phyloP scores from a whole-genome alignment of 1,140 invertebrate species.

The Dendroctonus valens region DNA sequence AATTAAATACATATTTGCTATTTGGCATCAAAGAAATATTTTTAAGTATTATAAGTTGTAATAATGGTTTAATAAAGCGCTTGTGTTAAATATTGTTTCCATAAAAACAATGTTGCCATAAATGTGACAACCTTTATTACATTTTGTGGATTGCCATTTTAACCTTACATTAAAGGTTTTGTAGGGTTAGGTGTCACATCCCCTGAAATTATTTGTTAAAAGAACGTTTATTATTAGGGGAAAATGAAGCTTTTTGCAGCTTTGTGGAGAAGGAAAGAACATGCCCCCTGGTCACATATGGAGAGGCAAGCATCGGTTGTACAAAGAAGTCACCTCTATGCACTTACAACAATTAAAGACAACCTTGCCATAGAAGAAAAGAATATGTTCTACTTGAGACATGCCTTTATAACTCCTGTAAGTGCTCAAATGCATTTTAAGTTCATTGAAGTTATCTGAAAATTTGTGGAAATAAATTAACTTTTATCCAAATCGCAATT shows the following conservation, averaged over 20 bases:
- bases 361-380: slow-evolving; percentile 61
- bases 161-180: too few species aligned
- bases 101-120: too few species aligned
- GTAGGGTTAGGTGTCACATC: too few species aligned
- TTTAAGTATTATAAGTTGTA: too few species aligned
- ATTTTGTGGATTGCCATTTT: too few species aligned
- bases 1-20: too few species aligned
- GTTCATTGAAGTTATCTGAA: not conserved
- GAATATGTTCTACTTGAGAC: slow-evolving; percentile 63
- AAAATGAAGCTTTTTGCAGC: slow-evolving; percentile 47
- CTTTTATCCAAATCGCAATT: not conserved
- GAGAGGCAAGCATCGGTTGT: slow-evolving; percentile 55
- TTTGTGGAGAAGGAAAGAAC: slow-evolving; percentile 42
- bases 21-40: too few species aligned
- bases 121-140: too few species aligned
- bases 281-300: slow-evolving; percentile 54
- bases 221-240: not conserved
- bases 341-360: slow-evolving; percentile 50
- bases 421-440: slow-evolving; percentile 17
- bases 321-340: slow-evolving; percentile 51
- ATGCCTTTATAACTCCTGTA: slow-evolving; percentile 61
- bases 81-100: too few species aligned
- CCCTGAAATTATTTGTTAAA: too few species aligned
- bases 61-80: too few species aligned
- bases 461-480: not conserved